Base-by-base conservation (phyloP, 2,113 vertebrate species). In the Bujurquina vittata region DNA sequence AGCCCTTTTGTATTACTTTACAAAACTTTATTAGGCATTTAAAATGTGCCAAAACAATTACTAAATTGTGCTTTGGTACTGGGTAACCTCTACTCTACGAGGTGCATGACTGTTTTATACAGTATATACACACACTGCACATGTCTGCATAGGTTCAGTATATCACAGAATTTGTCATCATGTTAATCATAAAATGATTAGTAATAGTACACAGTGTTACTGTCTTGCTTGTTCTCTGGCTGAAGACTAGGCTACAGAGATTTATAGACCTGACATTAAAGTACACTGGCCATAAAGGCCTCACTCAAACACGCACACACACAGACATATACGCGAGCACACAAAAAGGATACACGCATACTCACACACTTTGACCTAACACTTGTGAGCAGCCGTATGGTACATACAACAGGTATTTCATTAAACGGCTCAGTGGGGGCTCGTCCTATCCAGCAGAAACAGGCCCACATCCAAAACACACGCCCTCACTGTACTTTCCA, bases 371-470 rank as follows among this genome's bases (percentile, higher is more conserved):
- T 75, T 73, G 62, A 85, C 88, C 72, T 61, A 72, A 91, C 85
- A 85, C 77, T 80, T 61, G 79, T 74, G 84, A 87, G 62, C 79
- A 61, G 67, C 52, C 54, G 73, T 82, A 87, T 91, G 90, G 81
- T 87, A 83, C 83, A 85, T 81, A 84, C 78, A 91, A 93, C 87
- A 88, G 82, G 89, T 87, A 85, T 84, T 93, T 94, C 90, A 95
- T 95, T 89, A 91, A 92, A 92, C 85, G 94, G 92, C 93, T 94
- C 92, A 92, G 90, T 80, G 91, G 91, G 92, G 91, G 88, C 89
- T 92, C 89, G 74, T 94, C 91, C 94, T 67, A 85, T 49, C 94
- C 94, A 89, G 95, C 95, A 94, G 94, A 93, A 90, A 85, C 88
- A 93, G 89, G 91, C 90, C 93, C 93, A 83, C 87, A 57, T 89